Evolutionary conservation across 2,113 vertebrate species (phyloP).

Genomic region (Xenopus tropicalis): DNA sequence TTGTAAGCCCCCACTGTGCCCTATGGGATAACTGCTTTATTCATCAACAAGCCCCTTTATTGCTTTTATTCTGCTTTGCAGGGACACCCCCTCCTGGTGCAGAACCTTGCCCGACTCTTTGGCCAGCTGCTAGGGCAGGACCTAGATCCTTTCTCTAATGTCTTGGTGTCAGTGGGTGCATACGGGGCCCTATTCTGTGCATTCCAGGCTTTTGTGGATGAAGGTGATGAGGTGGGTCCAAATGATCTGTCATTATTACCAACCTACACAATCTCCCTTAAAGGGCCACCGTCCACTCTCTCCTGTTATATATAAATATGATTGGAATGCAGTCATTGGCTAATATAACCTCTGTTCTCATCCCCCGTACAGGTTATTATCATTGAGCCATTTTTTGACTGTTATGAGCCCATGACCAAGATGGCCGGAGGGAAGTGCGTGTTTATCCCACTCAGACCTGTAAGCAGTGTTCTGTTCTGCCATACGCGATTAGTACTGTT

Average conservation of each 20-base stretch:
- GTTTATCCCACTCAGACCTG: slow-evolving; percentile 78
- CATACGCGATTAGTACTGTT: too few species aligned
- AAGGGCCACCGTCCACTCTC: too few species aligned
- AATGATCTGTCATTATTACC: too few species aligned
- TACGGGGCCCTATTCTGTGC: slow-evolving; percentile 86
- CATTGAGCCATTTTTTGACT: slow-evolving; percentile 92
- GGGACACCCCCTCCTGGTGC: slow-evolving; percentile 84
- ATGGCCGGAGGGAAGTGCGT: slow-evolving; percentile 84
- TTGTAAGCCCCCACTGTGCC: slow-evolving; percentile 67
- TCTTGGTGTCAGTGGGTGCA: slow-evolving; percentile 89
- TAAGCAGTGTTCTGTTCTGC: slow-evolving; percentile 58
- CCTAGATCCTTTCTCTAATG: slow-evolving; percentile 74
- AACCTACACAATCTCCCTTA: too few species aligned
- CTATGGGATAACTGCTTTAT: neutral
- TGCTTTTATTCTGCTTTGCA: slow-evolving; percentile 47
- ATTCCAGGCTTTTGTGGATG: slow-evolving; percentile 85
- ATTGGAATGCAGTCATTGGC: neutral
- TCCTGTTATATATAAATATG: too few species aligned
- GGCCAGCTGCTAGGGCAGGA: slow-evolving; percentile 74
- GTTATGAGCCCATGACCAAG: slow-evolving; percentile 85
- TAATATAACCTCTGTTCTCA: neutral
- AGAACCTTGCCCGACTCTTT: slow-evolving; percentile 79
- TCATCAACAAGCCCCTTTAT: neutral
- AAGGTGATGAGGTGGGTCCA: slow-evolving; percentile 83
- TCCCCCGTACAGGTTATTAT: slow-evolving; percentile 79